Percentiles rank a stretch among this genome's conserved stretches.
These are phyloP conservation scores for Pachymerium ferrugineum DNA, from an alignment of 2,888 invertebrate genomes.

Conservation along the genomic window DNA sequence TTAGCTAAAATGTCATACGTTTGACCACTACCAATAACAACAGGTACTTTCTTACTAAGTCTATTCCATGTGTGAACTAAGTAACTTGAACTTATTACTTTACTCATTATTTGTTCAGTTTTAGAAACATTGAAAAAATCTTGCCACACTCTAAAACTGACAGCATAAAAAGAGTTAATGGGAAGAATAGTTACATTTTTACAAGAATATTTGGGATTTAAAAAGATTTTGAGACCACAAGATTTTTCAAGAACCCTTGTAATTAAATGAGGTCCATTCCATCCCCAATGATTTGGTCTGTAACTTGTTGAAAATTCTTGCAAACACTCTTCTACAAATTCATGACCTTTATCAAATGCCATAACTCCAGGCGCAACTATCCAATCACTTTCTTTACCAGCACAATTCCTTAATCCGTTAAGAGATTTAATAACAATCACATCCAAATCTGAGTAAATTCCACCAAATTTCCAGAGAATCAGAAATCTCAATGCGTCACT, in stretches of 20 bases:
- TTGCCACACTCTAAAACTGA: constrained; percentile 55
- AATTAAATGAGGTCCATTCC: constrained; percentile 38
- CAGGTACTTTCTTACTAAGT: constrained; percentile 22
- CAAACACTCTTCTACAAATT: constrained; percentile 51
- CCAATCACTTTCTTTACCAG: constrained; percentile 56
- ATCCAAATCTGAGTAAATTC: constrained; percentile 70
- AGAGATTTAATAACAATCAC: constrained; percentile 61
- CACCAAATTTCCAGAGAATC: constrained; percentile 68
- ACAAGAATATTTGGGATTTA: constrained; percentile 51
- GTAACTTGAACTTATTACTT: constrained; percentile 27
- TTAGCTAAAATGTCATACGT: constrained; percentile 32
- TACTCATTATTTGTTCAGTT: background rate
- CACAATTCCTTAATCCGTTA: constrained; percentile 57
- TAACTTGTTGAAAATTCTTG: constrained; percentile 37
- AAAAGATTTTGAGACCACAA: constrained; percentile 34
- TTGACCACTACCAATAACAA: constrained; percentile 31
- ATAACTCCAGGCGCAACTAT: constrained; percentile 63
- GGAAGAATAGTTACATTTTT: constrained; percentile 60
- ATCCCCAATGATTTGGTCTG: constrained; percentile 36
- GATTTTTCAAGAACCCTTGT: constrained; percentile 35
- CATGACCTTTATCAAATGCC: constrained; percentile 54
- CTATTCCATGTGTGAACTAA: constrained; percentile 56
- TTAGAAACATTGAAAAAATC: constrained; percentile 55
- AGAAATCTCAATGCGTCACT: constrained; percentile 62
- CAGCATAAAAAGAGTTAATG: constrained; percentile 57